Evolutionary conservation across 2,888 invertebrate genomes (phyloP), one percentile per base, ranked within the genome.

Genomic region (Cacoxenus indagator): DNA sequence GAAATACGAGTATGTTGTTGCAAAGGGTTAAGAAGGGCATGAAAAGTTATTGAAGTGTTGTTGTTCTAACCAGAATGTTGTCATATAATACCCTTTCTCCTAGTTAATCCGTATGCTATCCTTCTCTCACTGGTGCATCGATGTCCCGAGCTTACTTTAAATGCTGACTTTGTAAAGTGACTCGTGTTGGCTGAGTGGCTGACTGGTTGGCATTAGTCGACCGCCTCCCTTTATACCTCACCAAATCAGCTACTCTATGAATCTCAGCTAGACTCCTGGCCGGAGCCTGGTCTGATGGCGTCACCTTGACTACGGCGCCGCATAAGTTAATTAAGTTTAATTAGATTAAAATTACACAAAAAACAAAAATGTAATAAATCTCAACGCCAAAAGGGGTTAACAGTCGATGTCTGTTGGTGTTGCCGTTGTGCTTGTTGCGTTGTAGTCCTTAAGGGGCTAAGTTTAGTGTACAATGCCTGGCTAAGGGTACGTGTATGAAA

Each of bases 241-340:
- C 31, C 5, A 5, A 31, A 5, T 8, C 37, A 37, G 14, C 37
- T 37, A 11, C 2, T 8, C 1, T 14, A 37, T 37, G 37, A 37
- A 37, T 37, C 37, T 37, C 37, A 37, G 37, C 37, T 8, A 4
- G 2, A 48, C 65, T 59, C 61, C 22, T 17, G 61, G 57, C 67
- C 70, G 8, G 17, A 19, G 51, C 19, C 55, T 24, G 11, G 9
- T 14, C 3, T 26, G 27, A 24, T 55, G 55, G 14, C 55, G 9
- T 27, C 27, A 19, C 27, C 55, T 27, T 55, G 55, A n/a, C 55
- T 27, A 17, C n/a, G 27, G 27, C 61, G 61, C 22, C 61, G 67
- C 71, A 74, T 68, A 77, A 79, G 78, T 78, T 81, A 83, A 83
- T 82, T 83, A 83, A 76, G 76, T 78, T 84, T 77, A 84, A 82